phyloP scores from a whole-genome alignment of 2,113 vertebrate genomes.

The Varanus komodoensis region DNA sequence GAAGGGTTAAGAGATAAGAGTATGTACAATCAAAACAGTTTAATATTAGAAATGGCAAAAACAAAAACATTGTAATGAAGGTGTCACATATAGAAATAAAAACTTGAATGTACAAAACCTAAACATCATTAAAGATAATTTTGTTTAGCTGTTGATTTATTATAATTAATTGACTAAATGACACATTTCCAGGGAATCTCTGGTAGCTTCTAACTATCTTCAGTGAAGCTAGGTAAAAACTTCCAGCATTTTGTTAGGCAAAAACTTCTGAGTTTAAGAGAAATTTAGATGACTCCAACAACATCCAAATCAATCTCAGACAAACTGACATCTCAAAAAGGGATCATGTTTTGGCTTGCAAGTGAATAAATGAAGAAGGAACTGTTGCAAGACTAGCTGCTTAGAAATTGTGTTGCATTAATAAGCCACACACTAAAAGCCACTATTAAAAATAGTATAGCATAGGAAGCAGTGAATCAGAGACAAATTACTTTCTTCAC shows the following conservation, averaged over 20 bases:
- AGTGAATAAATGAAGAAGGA: conserved; percentile 6
- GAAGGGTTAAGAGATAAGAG: too few relatives aligned
- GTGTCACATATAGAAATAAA: too few relatives aligned
- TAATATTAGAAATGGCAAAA: too few relatives aligned
- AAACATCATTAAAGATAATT: too few relatives aligned
- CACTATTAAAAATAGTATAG: conserved; percentile 33
- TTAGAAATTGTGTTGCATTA: conserved; percentile 48
- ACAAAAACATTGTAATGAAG: too few relatives aligned
- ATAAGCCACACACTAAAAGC: conserved; percentile 13
- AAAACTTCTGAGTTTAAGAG: neutral
- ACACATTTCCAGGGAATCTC: neutral
- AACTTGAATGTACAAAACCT: too few relatives aligned
- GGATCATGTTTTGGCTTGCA: neutral
- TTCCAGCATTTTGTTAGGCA: neutral
- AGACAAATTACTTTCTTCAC: conserved; percentile 52
- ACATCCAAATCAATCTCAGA: neutral
- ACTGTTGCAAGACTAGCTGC: neutral
- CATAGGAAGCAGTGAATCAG: conserved; percentile 53
- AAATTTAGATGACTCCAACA: neutral
- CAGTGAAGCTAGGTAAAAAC: neutral
- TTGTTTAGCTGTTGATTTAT: neutral
- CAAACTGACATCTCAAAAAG: neutral
- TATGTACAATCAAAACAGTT: too few relatives aligned
- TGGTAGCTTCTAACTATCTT: neutral
- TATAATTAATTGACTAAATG: neutral